Base-by-base conservation (phyloP, 64 coral and sea anemone species). In the Pocillopora verrucosa region DNA sequence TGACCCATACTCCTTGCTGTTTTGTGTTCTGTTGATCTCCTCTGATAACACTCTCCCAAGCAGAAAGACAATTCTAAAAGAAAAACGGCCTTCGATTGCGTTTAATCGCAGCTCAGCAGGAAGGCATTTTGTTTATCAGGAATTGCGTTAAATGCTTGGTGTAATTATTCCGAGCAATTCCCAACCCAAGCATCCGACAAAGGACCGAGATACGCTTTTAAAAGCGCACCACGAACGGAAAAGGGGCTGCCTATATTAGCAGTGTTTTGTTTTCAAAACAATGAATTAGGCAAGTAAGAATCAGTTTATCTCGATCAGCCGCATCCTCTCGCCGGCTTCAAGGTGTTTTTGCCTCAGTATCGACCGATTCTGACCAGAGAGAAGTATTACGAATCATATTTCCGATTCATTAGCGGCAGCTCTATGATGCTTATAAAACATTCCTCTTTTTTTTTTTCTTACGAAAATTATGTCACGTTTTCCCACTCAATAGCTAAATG, bases 91-190 rank as follows among this genome's bases (percentile, higher is more conserved):
- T 16, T 65, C 56, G 70, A 85, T 85, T 67, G 37, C 58, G 9
- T 72, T 34, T 58, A 85, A 72, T 56, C 61, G 24, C 1, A 57
- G 25, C 82, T 85, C 82, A 85, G 65, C 82, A 72, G 82, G 82
- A 85, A 57, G 57, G 82, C 65, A 7, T 25, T 51, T 72, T 57
- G 82, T 65, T 72, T 57, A 51, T 85, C 36, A 85, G 68, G 56
- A 10, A 22, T 24, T 9, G 12, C 20, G 13, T 59, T 60, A 81
- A 81, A 36, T 35, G 59, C 61, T 3, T 11, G 59, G 34, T 63
- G 59, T 65, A 85, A 85, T 85, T 85, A 72, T 56, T 65, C 20
- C 22, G 5, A 24, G 67, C 9, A n/a, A 24, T 34, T 59, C 10
- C 77, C 59, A 59, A 26, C 10, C 77, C 59, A 59, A 26, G 56